These are phyloP conservation scores for Biston betularia DNA, from an alignment of 2,888 invertebrate species.

Conservation along the genomic window DNA sequence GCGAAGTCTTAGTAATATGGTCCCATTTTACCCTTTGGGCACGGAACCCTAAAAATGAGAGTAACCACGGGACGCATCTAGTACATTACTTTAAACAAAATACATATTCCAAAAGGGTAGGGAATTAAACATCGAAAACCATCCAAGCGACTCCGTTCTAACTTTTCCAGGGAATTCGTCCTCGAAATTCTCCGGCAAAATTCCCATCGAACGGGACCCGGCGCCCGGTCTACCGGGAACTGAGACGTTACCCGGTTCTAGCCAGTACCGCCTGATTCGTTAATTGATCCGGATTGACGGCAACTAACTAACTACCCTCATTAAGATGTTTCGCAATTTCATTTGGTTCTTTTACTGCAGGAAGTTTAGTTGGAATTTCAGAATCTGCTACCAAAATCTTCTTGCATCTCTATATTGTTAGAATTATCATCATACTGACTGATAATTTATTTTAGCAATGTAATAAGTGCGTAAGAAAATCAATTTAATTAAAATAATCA, in stretches of 20 bases:
- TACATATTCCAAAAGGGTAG: slow-evolving; percentile 38
- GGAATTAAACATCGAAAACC: slow-evolving; percentile 28
- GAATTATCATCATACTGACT: no score
- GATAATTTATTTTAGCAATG: no score
- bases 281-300: slow-evolving; percentile 44
- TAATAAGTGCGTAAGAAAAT: no score
- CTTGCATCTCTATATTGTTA: no score
- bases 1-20: no score
- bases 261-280: slow-evolving; percentile 36
- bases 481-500: no score
- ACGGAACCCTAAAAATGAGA: no score
- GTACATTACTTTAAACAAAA: slow-evolving; percentile 34
- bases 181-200: slow-evolving; percentile 75
- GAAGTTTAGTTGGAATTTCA: not conserved
- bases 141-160: slow-evolving; percentile 49
- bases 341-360: slow-evolving; percentile 9
- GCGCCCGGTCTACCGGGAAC: slow-evolving; percentile 59
- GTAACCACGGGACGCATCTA: no score
- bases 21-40: no score
- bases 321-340: slow-evolving; percentile 16
- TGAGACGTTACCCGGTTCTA: slow-evolving; percentile 66
- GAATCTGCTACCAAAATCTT: not conserved
- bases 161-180: slow-evolving; percentile 77
- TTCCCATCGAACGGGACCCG: slow-evolving; percentile 52
- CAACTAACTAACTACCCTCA: slow-evolving; percentile 28